A percentile compares a stretch with the other conserved stretches of the same genome.
These are phyloP conservation scores for Cololabis saira DNA, from an alignment of 2,113 vertebrate genomes.

Conservation along the genomic window DNA sequence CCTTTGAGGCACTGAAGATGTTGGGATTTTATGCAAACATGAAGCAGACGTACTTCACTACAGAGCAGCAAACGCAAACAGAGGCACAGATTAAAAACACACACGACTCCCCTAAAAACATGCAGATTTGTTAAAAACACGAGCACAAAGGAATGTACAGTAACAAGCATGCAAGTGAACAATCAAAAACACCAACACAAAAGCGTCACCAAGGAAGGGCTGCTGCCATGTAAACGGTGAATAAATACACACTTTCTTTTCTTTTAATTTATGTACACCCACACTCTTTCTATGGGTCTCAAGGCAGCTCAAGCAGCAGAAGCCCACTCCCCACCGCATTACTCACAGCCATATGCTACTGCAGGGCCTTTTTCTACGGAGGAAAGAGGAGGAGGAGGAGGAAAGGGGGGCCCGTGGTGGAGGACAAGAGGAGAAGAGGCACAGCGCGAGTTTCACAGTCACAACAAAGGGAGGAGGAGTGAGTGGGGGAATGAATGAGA, in stretches of 20 bases:
- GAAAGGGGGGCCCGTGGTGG: conserved; percentile 37
- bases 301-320: conserved; percentile 41
- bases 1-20: too few relatives aligned
- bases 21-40: too few relatives aligned
- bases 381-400: conserved; percentile 41
- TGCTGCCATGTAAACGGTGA: conserved; percentile 21
- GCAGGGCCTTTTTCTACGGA: conserved; percentile 62
- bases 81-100: too few relatives aligned
- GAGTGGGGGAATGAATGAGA: conserved; percentile 22
- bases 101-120: too few relatives aligned
- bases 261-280: conserved; percentile 5
- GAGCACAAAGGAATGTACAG: background rate
- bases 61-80: too few relatives aligned
- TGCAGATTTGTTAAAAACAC: background rate
- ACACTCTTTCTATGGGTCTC: conserved; percentile 36
- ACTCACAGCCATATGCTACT: conserved; percentile 71
- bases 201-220: conserved; percentile 42
- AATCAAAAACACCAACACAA: conserved; percentile 51
- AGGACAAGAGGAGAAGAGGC: conserved; percentile 53
- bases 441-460: conserved; percentile 46
- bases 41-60: too few relatives aligned
- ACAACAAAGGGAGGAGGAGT: conserved; percentile 57
- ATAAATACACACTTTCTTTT: conserved; percentile 5
- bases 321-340: conserved; percentile 59
- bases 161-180: background rate